phyloP scores from a whole-genome alignment of 2,888 invertebrate genomes.

The Polydrusus tereticollis region DNA sequence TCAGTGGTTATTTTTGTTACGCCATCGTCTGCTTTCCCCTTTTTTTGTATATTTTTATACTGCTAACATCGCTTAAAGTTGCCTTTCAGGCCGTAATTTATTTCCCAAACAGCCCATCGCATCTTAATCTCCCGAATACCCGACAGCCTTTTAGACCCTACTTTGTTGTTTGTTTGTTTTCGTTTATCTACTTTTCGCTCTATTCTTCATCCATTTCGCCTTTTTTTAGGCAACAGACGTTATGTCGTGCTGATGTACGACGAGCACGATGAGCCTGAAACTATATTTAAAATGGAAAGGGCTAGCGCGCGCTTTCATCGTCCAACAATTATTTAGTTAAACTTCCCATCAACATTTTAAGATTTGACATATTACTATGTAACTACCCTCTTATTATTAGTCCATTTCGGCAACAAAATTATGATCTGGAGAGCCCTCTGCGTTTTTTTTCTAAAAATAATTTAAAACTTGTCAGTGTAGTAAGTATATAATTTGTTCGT shows the following conservation, averaged over 20 bases:
- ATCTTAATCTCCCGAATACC: conserved; percentile 27
- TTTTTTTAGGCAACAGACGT: background rate
- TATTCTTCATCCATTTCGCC: background rate
- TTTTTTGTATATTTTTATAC: conserved; percentile 6
- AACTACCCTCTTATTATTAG: too few relatives aligned
- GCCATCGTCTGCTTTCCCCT: background rate
- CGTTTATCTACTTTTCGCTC: background rate
- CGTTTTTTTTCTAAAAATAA: too few relatives aligned
- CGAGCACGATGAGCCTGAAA: too few relatives aligned
- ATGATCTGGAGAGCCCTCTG: too few relatives aligned
- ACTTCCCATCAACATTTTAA: too few relatives aligned
- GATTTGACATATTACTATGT: too few relatives aligned
- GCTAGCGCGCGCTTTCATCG: too few relatives aligned
- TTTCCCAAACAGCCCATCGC: conserved; percentile 18
- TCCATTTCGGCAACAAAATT: too few relatives aligned
- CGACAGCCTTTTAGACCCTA: conserved; percentile 5
- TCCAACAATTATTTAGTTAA: too few relatives aligned
- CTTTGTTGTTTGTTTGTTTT: conserved; percentile 18
- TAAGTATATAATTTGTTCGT: too few relatives aligned
- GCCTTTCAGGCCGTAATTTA: conserved; percentile 25
- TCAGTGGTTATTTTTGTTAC: background rate
- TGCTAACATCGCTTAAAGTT: conserved; percentile 9
- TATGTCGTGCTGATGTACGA: background rate
- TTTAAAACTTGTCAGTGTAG: too few relatives aligned
- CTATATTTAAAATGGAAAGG: too few relatives aligned